Evolutionary conservation across 2,113 vertebrate species (phyloP).

Genomic region (Engystomops pustulosus): DNA sequence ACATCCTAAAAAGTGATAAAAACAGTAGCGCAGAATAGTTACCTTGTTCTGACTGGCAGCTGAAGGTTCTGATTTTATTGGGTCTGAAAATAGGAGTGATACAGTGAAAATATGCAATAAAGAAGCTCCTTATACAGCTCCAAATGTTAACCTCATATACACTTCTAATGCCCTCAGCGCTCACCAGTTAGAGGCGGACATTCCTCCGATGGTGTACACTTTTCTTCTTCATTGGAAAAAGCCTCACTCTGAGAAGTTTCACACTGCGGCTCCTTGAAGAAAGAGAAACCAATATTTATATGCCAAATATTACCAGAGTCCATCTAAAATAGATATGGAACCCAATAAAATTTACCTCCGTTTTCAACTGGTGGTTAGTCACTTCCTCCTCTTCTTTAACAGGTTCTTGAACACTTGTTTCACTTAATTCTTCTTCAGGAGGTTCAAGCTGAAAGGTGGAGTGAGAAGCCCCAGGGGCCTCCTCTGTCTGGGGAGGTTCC

Average conservation of each 20-base stretch:
- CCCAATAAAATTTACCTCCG: slow-evolving; percentile 68
- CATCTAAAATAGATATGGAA: not conserved
- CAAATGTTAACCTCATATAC: not conserved
- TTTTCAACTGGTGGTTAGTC: slow-evolving; percentile 68
- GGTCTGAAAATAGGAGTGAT: slow-evolving; percentile 12
- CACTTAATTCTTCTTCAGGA: slow-evolving; percentile 26
- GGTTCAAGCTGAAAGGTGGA: slow-evolving; percentile 26
- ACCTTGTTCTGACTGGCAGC: slow-evolving; percentile 38
- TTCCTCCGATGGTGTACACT: not conserved
- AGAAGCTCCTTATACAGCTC: not conserved
- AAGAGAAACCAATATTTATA: not conserved
- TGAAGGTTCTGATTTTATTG: slow-evolving; percentile 37
- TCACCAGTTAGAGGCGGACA: slow-evolving; percentile 32
- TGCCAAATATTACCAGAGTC: not conserved
- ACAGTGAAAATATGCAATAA: not conserved
- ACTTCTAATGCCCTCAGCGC: not conserved
- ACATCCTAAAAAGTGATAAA: not conserved
- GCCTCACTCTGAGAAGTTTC: slow-evolving; percentile 33
- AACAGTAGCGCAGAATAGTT: not conserved
- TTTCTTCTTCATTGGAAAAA: slow-evolving; percentile 48
- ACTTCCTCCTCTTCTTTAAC: slow-evolving; percentile 63
- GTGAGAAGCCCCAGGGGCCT: not conserved
- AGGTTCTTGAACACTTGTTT: slow-evolving; percentile 1
- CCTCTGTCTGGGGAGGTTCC: slow-evolving; percentile 30
- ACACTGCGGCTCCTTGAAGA: slow-evolving; percentile 10